phyloP scores from a whole-genome alignment of 2,797 vertebrate species.

The Chelon auratus region DNA sequence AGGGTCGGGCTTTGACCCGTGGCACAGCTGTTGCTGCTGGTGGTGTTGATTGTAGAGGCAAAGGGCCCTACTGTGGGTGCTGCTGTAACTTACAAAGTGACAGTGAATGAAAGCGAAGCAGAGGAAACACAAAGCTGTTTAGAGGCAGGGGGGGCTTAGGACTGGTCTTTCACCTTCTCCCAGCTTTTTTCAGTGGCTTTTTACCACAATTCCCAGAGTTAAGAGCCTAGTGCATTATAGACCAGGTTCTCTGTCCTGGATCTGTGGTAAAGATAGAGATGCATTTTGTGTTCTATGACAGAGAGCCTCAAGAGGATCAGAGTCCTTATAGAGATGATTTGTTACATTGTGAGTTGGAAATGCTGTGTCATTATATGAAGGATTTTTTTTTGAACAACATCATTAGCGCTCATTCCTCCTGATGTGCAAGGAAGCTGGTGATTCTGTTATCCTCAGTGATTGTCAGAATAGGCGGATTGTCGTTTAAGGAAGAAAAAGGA shows the following conservation, averaged over 20 bases:
- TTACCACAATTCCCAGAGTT: constrained; percentile 39
- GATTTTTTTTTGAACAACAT: constrained; percentile 44
- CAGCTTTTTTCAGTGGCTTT: constrained; percentile 35
- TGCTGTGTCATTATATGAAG: constrained; percentile 47
- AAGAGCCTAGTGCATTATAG: constrained; percentile 30
- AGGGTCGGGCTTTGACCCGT: constrained; percentile 74
- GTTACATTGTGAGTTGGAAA: constrained; percentile 17
- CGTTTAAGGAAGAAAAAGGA: constrained; percentile 36
- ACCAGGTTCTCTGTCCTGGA: constrained; percentile 21
- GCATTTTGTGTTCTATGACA: constrained; percentile 34
- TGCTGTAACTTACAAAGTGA: constrained; percentile 50
- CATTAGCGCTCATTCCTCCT: constrained; percentile 38
- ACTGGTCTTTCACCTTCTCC: constrained; percentile 34
- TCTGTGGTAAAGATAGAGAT: constrained; percentile 46
- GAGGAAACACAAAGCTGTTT: constrained; percentile 31
- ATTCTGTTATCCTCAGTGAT: constrained; percentile 68
- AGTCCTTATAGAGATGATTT: constrained; percentile 18
- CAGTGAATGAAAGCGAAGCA: constrained; percentile 43
- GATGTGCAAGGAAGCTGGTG: constrained; percentile 51
- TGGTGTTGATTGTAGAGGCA: constrained; percentile 61
- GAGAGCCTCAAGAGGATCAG: not conserved
- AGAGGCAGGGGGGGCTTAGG: constrained; percentile 7
- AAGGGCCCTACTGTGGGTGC: constrained; percentile 56
- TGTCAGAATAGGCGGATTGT: constrained; percentile 59
- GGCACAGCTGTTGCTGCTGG: constrained; percentile 73